Base-by-base conservation (phyloP, 2,888 invertebrate genomes). In the Euphydryas editha region DNA sequence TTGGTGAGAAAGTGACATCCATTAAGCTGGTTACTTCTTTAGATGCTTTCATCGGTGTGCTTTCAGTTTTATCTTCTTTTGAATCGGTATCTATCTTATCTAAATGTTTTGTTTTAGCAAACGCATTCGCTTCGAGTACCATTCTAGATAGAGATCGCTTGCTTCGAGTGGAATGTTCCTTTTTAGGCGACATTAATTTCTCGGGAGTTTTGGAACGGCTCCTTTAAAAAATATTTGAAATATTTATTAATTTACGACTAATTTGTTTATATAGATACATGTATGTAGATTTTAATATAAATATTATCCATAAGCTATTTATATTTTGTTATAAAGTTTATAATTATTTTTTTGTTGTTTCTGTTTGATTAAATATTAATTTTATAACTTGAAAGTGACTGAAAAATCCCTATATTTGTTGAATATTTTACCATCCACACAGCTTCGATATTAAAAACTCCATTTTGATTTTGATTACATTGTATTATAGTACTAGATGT, bases 161-260 rank as follows among this genome's bases (percentile, higher is more conserved):
- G 61, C 75, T 72, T 66, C 82, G 82, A 18, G 78, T 77, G 1
- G 84, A 75, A 3, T 78, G 78, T 39, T 90, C 91, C 49, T 79
- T 73, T 72, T 83, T 88, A 1, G 90, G 86, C 1, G 91, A 85
- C 77, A 88, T 81, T 1, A 86, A 67, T 73, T 89, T 91, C 67
- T 92, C 93, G 10, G 93, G 93, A 2, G 93, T 93, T 76, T 88
- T 92, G 1, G 90, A 84, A 20, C 89, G 84, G 72, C 85, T 86
- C 65, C 92, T 92, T 73, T 6, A 72, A 69, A 71, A 81, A 55
- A 37, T 24, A 57, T 37, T 36, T 36, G 5, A 39, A 39, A 39
- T 39, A 13, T 13, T 3, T 11, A 39, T 39, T 39, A 13, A 39
- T 13, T 39, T 39, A 13, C 39, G 15, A 10, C 1, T 6, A 36